Base-by-base conservation (phyloP, 1,140 invertebrate genomes). In the Samia ricini region DNA sequence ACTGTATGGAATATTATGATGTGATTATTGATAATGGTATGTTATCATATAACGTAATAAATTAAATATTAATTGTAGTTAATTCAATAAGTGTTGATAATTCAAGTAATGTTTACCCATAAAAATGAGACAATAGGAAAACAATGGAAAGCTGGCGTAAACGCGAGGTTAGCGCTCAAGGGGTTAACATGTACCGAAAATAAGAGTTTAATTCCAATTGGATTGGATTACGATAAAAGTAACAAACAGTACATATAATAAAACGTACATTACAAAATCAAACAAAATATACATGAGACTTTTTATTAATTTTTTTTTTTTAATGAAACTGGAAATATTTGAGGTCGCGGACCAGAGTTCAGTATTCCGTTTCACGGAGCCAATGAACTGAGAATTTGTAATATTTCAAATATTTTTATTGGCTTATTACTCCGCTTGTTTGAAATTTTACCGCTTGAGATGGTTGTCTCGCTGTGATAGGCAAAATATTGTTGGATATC, bases 281-380 rank as follows among this genome's bases (percentile, higher is more conserved):
- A 51, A 56, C 58, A 12, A 52, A 60, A 42, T 61, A 65, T n/a
- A n/a, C n/a, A 65, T 61, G 58, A 56, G 52, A 23, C 58, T 33
- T 61, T 61, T 61, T 61, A 61, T 61, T 61, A 36, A 23, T 52
- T 33, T 61, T 61, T 61, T 61, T 56, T 61, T 61, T 61, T 60
- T 24, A 19, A 65, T 42, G 24, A 48, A 65, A 64, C 63, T 52
- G 51, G 63, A 64, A 64, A 56, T n/a, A n/a, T 42, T 42, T 42
- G 33, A 42, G 33, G 33, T 42, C 33, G 33, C 4, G 26, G 33
- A 42, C 12, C 10, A 42, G n/a, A n/a, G n/a, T 42, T 15, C 33
- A 42, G 33, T 42, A 42, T 42, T 42, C n/a, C n/a, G 33, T 42
- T 42, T 15, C 33, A 15, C 33, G 33, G 33, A 42, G 33, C 33